Evolutionary conservation across 2,888 invertebrate genomes (phyloP), one percentile per base, ranked within the genome.

Genomic region (Nomada flava): DNA sequence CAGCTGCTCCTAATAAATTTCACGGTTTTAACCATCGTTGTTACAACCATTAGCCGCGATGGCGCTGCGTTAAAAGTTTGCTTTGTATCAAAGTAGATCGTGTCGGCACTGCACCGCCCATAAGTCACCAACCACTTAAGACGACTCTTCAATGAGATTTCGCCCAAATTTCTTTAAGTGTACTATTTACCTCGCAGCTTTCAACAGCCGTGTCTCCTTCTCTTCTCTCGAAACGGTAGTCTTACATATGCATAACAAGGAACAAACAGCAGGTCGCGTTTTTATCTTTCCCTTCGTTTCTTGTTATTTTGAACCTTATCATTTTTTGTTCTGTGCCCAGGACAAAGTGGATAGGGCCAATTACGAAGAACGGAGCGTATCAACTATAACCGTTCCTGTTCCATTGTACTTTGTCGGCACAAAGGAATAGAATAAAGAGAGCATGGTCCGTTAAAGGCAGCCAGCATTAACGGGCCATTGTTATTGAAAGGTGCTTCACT

Each of bases 161-260:
- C 36, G 36, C 7, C 36, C 36, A 7, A 36, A 67, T 82, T 82
- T 77, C 76, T 82, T 84, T 86, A 86, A 86, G 87, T 84, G 82
- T 36, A 7, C 5, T 7, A 36, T 86, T 86, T 86, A 84, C 84
- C 78, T 76, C 74, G 85, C 79, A 69, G 76, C 76, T 79, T 86
- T 76, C 76, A 64, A 76, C 57, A 74, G 65, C 68, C 65, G 70
- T 68, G 62, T 76, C 71, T 73, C 47, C 69, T 63, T 59, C 59
- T 20, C 20, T 26, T 15, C 47, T 18, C 42, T 23, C 26, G 42
- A 3, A n/a, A 59, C 57, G 47, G 52, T 65, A 60, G 65, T 53
- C 78, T 62, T 42, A 36, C 36, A 36, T 36, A 36, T 36, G 36
- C 36, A 36, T 42, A 53, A 73, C 55, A 36, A 36, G 44, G 76